Base-by-base conservation (phyloP, 2,113 vertebrate genomes). In the Indicator indicator region DNA sequence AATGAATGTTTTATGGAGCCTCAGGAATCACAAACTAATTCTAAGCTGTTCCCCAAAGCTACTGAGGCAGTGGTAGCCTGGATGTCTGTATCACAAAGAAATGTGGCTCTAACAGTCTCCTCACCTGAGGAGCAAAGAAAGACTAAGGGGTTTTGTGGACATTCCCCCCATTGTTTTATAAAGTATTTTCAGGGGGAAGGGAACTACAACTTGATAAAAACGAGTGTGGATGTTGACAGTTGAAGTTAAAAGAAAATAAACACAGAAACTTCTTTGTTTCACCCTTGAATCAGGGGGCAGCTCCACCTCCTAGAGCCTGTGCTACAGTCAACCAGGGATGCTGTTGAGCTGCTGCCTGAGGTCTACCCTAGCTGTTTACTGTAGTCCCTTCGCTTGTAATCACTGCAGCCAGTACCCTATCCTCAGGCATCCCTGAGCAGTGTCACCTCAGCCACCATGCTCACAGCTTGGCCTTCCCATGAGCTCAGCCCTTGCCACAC, bases 351-450 rank as follows among this genome's bases (percentile, higher is more conserved):
- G 42, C 74, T 68, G 23, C 65, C 33, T 2, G 5, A 20, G 21
- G 3, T 64, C 40, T n/a, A 4, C 2, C 52, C 13, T 2, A 23
- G 13, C 20, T 16, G 1, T 19, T 50, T 3, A 6, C 64, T 33
- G 48, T 1, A 11, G 8, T 9, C 30, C 12, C 55, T 70, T 5
- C 9, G 1, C 24, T 1, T 17, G 16, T 2, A 1, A 3, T 30
- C 0, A 8, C 77, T 64, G 50, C 4, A 2, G 46, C 48, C 27
- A 9, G 5, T 2, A 3, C 68, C 4, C 10, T 0, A 4, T 30
- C 68, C 9, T 6, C 26, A 4, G 3, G 0, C 1, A 2, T 38
- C 27, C 56, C 9, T 0, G 13, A 3, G 42, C 2, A 0, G 23
- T 0, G 3, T 38, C 64, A 8, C 38, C 62, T 36, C 9, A 8